A percentile compares a stretch with the other conserved stretches of the same genome.
These are phyloP conservation scores for Agrotis segetum DNA, from an alignment of 2,888 invertebrate genomes.

Conservation along the genomic window DNA sequence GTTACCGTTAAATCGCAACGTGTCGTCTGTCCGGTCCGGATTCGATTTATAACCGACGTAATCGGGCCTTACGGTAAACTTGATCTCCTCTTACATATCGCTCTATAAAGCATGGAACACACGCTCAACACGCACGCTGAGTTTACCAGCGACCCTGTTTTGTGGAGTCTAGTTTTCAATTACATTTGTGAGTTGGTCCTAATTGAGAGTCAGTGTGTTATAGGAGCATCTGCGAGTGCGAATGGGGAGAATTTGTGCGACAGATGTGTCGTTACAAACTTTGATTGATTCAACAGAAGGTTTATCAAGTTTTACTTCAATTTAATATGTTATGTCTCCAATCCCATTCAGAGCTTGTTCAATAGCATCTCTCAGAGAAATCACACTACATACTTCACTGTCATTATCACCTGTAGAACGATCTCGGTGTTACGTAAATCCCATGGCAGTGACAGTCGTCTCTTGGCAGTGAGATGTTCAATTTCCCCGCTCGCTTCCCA, in stretches of 20 bases:
- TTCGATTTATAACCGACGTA: constrained; percentile 87
- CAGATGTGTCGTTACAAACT: constrained; percentile 24
- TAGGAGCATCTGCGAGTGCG: constrained; percentile 21
- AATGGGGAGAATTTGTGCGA: constrained; percentile 3
- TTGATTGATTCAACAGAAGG: constrained; percentile 1
- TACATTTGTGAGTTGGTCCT: constrained; percentile 46
- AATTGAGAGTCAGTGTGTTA: constrained; percentile 48
- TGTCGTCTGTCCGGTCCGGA: constrained; percentile 70
- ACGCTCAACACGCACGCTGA: constrained; percentile 61
- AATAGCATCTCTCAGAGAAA: constrained; percentile 35
- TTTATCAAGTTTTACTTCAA: constrained; percentile 11
- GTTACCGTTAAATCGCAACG: constrained; percentile 82
- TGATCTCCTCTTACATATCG: constrained; percentile 74
- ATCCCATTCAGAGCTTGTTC: constrained; percentile 8
- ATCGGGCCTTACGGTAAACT: constrained; percentile 85
- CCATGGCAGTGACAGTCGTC: constrained; percentile 59
- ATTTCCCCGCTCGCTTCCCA: constrained; percentile 73
- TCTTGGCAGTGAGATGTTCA: constrained; percentile 59
- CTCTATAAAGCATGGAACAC: constrained; percentile 72
- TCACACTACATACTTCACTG: constrained; percentile 25
- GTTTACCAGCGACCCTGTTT: constrained; percentile 62
- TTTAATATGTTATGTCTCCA: constrained; percentile 8
- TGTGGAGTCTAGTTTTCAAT: constrained; percentile 60
- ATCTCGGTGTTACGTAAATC: constrained; percentile 51
- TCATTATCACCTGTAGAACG: constrained; percentile 36